Conservation (phyloP, 2,888 invertebrate species). For the Torymus aiolomorphi region DNA sequence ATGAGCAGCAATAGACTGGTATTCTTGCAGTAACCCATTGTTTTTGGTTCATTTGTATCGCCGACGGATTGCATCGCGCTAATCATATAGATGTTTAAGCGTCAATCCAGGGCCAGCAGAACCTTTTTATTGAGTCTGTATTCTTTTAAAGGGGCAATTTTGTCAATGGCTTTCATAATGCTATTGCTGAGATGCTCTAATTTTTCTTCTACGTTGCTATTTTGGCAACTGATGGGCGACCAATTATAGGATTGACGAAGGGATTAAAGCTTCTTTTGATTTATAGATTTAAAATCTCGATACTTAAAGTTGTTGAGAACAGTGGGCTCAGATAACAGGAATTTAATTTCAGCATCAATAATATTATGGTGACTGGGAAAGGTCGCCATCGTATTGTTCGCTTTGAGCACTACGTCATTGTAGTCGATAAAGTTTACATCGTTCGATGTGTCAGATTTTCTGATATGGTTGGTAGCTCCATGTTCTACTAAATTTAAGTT, state of each 20-base stretch:
- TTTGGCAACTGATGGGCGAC: not conserved
- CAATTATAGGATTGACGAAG: not conserved
- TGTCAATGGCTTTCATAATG: not conserved
- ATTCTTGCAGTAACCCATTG: no score
- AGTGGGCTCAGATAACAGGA: not conserved
- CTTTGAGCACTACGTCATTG: no score
- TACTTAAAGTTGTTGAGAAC: not conserved
- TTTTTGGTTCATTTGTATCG: no score
- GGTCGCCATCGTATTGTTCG: not conserved
- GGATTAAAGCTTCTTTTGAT: not conserved
- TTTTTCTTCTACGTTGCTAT: not conserved
- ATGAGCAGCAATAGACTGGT: no score
- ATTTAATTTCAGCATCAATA: not conserved
- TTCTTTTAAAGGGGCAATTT: not conserved
- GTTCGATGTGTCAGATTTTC: not conserved
- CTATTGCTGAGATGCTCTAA: not conserved
- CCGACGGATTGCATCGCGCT: not conserved
- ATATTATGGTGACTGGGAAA: not conserved
- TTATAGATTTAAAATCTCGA: not conserved
- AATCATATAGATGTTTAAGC: not conserved
- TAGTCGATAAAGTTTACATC: not conserved
- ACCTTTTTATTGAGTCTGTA: not conserved
- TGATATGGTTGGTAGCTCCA: not conserved
- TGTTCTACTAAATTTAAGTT: not conserved
- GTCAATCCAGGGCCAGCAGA: not conserved